Conservation (phyloP, 2,113 vertebrate genomes). For the Panthera uncia region DNA sequence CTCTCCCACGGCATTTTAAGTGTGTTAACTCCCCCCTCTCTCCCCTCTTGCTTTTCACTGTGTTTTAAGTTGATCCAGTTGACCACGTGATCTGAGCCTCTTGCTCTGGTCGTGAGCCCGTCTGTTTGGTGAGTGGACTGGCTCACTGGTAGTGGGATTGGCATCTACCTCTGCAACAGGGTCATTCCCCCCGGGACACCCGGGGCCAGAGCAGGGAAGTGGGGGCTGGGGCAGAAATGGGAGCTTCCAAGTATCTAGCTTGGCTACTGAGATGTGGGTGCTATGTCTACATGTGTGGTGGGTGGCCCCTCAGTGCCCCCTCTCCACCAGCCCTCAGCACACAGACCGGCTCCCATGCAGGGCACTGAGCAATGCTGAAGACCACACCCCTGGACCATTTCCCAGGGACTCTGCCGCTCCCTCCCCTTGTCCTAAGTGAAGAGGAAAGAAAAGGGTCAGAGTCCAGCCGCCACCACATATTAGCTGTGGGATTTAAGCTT, state of each 20-base stretch:
- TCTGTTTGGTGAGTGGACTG: background rate
- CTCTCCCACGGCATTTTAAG: background rate
- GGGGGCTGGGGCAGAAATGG: background rate
- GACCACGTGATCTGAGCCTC: background rate
- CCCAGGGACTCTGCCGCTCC: background rate
- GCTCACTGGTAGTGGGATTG: accelerated
- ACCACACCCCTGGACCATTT: background rate
- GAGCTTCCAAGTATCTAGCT: background rate
- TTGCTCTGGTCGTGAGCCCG: background rate
- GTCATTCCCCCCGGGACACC: background rate
- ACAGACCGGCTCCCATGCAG: background rate
- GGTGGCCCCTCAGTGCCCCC: background rate
- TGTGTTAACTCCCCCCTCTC: background rate
- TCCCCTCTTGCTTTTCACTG: background rate
- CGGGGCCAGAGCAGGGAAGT: background rate
- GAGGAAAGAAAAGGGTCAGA: background rate
- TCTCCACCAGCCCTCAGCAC: too few species aligned
- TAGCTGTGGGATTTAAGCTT: background rate
- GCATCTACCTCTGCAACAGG: background rate
- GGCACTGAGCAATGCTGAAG: background rate
- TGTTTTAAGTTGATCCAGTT: background rate
- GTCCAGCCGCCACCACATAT: background rate
- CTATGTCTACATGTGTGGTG: background rate
- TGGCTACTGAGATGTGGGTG: background rate
- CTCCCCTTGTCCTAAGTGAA: background rate